Evolutionary conservation across 1,140 invertebrate genomes (phyloP), one percentile per base, ranked within the genome.

Genomic region (Drosophila kanapiae): DNA sequence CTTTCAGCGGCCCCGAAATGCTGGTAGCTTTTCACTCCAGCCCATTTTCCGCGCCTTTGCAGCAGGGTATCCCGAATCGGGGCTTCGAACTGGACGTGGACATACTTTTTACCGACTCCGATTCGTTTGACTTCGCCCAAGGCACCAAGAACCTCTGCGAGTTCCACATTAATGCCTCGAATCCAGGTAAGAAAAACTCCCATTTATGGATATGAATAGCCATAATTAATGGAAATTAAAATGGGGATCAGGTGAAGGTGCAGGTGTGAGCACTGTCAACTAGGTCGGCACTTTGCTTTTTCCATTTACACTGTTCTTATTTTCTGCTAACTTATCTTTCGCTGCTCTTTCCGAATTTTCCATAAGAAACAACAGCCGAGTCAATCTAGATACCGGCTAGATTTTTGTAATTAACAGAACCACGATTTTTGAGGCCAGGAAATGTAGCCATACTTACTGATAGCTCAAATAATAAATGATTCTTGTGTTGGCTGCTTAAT

Each of bases 11-110:
- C 2, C 95, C 96, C 0, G 95, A 96, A 75, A 97, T 98, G 95
- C 93, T 97, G n/a, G 96, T 98, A 1, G 96, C 97, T 23, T 97
- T 98, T 82, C 95, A 96, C 92, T 97, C 96, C 43, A 97, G 95
- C 23, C 95, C 95, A 0, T 95, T 95, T 85, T 96, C 96, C 48
- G 96, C 96, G 53, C 96, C 96, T 1, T 93, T 97, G 16, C 95
- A 95, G 51, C 93, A 94, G 14, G 94, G 94, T 1, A 96, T 95
- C 1, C 95, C 96, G 0, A 93, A 97, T 43, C 93, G 96, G 1
- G 96, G 96, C 51, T 96, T 97, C 70, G 97, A 98, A 81, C 94
- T 98, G 8, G 96, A 98, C 82, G 96, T 97, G 9, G 96, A 97
- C 76, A 96, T 98, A n/a, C 94, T 97, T 9, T 97, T 97, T 82